Evolutionary conservation across 2,113 vertebrate species (phyloP), one percentile per base, ranked within the genome.

Genomic region (Mesoclemmys tuberculata): DNA sequence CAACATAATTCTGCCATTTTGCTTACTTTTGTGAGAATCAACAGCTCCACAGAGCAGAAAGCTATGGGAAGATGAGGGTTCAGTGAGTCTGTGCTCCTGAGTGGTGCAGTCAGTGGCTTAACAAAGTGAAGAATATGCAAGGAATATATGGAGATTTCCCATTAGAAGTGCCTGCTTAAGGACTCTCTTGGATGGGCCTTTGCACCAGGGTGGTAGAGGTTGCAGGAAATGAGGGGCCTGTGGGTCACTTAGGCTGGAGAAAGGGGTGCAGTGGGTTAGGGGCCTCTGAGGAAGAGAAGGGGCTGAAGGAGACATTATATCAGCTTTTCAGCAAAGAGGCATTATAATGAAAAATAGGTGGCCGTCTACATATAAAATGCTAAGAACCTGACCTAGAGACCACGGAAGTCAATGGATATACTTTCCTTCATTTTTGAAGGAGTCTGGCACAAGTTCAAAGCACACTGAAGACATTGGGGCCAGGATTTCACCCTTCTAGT

Each of bases 401-500:
- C 26, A 26, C 6, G 18, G 8, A 26, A 24, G 21, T 44, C 41
- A 44, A 14, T 44, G 71, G 58, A 24, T 71, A 61, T 31, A 64
- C 10, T 4, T 14, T 83, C 44, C 11, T 31, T 4, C 29, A 78
- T 29, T 21, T 21, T 16, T 8, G 10, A 13, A 18, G 12, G 38
- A 35, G 1, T 29, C 11, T 68, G 82, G 19, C 13, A 35, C 10
- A n/a, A 21, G 48, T 49, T 13, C 21, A 14, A n/a, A 26, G 7
- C 22, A 18, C 6, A 22, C 12, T 38, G 31, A 11, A 64, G 29
- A 41, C 3, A 5, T 26, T 29, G 41, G 2, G 7, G 3, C 84
- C 35, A 41, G 29, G 77, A 52, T 51, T 90, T 71, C 35, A 68
- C 38, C 27, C 41, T 0, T 0, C 0, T 13, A 9, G 84, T 44